These are phyloP conservation scores for Holothuria leucospilota DNA, from an alignment of 53 echinoderm and acorn worm genomes.

Conservation along the genomic window DNA sequence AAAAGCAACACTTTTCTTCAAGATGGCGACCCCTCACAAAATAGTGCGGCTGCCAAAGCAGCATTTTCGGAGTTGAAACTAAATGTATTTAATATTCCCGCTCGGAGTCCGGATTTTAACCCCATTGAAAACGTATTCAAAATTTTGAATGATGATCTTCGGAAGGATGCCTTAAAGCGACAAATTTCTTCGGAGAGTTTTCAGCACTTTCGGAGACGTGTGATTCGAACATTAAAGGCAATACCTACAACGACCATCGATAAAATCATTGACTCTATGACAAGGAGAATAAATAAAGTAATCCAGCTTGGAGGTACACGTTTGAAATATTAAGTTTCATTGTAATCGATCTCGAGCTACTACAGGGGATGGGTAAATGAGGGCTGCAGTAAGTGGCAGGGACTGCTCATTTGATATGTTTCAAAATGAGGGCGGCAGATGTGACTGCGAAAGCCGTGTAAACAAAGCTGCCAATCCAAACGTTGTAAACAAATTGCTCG, in stretches of 20 bases:
- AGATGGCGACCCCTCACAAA: slow-evolving; percentile 33
- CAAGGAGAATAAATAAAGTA: background rate
- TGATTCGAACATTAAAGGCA: background rate
- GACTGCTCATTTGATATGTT: background rate
- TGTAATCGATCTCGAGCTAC: background rate
- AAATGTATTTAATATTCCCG: background rate
- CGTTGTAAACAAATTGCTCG: too few species aligned
- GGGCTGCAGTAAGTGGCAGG: background rate
- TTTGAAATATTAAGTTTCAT: background rate
- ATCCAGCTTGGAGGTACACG: slow-evolving; percentile 1
- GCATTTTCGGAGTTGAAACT: slow-evolving; percentile 6
- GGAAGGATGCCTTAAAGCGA: slow-evolving; percentile 18
- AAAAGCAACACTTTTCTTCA: slow-evolving; percentile 11
- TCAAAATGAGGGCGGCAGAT: slow-evolving; percentile 19
- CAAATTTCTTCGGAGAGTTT: background rate
- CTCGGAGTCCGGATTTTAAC: slow-evolving; percentile 18
- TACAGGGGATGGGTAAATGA: background rate
- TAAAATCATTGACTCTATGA: slow-evolving; percentile 24
- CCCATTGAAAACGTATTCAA: slow-evolving; percentile 4
- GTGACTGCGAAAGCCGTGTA: background rate
- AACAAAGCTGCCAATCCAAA: background rate
- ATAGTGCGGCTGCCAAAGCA: background rate
- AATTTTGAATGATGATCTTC: background rate
- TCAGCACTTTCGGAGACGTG: slow-evolving; percentile 2
- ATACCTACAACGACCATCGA: background rate